Evolutionary conservation across 2,888 invertebrate species (phyloP).

Genomic region (Cremastinae sp.): DNA sequence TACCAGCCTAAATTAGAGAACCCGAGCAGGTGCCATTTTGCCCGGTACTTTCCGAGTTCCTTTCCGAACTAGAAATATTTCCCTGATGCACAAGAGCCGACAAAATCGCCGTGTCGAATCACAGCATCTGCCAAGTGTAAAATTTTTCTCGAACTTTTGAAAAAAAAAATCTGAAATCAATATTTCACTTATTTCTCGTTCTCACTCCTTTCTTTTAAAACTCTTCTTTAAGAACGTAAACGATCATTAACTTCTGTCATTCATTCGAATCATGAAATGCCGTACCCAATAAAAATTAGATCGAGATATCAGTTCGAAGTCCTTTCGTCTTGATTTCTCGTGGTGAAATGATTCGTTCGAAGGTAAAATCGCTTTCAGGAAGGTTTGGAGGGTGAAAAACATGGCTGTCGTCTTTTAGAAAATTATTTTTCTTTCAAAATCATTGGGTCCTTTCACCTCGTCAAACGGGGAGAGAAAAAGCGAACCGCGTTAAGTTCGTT

Average conservation of each 20-base stretch:
- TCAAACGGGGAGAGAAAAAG: constrained; percentile 62
- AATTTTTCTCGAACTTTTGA: neutral
- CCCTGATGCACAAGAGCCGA: constrained; percentile 2
- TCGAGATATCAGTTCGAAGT: neutral
- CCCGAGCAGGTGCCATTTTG: constrained; percentile 42
- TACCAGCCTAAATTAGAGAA: constrained; percentile 62
- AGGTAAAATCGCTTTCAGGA: neutral
- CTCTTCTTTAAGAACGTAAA: neutral
- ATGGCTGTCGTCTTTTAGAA: constrained; percentile 71
- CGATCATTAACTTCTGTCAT: neutral
- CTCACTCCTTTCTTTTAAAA: too few relatives aligned
- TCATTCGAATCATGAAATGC: neutral
- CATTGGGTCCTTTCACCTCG: constrained; percentile 72
- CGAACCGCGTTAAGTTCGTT: constrained; percentile 74
- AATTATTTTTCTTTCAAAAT: constrained; percentile 79
- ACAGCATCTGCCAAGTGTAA: neutral
- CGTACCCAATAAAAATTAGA: neutral
- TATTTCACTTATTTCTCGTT: too few relatives aligned
- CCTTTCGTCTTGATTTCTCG: neutral
- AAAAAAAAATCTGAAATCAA: neutral
- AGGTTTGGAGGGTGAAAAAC: constrained; percentile 19
- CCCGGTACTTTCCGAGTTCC: neutral
- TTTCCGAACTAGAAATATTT: constrained; percentile 5
- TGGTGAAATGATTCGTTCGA: neutral
- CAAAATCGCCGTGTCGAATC: neutral